phyloP scores from a whole-genome alignment of 2,797 vertebrate genomes.

The Petrocephalus sullivani region DNA sequence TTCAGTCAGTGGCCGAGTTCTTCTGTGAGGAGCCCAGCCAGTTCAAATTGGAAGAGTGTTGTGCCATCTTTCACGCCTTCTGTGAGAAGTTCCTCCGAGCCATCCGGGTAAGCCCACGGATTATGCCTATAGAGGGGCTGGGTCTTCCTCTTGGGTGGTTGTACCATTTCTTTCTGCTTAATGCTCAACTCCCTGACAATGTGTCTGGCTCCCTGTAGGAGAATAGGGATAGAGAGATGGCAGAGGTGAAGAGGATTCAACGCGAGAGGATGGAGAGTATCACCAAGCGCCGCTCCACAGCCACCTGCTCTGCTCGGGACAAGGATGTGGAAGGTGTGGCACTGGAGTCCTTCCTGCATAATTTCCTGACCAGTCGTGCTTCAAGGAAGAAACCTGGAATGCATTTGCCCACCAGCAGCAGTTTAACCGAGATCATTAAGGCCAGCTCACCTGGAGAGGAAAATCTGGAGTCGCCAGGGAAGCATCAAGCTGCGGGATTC shows the following conservation, averaged over 20 bases:
- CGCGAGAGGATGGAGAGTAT: constrained; percentile 46
- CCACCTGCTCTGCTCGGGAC: constrained; percentile 68
- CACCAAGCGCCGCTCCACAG: constrained; percentile 64
- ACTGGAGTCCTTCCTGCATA: constrained; percentile 61
- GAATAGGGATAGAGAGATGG: constrained; percentile 54
- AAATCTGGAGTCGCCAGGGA: neutral
- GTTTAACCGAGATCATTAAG: constrained; percentile 46
- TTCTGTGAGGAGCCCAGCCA: constrained; percentile 68
- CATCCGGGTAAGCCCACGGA: constrained; percentile 54
- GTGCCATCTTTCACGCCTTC: constrained; percentile 67
- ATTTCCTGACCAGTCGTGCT: constrained; percentile 38
- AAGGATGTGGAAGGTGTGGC: constrained; percentile 63
- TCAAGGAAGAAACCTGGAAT: constrained; percentile 45
- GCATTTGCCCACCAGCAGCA: constrained; percentile 40
- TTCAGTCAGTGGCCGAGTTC: constrained; percentile 63
- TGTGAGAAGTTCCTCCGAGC: constrained; percentile 65
- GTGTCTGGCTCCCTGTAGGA: constrained; percentile 48
- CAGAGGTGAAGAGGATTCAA: constrained; percentile 58
- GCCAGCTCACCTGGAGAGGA: constrained; percentile 22
- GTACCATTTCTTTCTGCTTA: neutral
- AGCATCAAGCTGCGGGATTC: neutral
- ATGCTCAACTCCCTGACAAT: constrained; percentile 5
- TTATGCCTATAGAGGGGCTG: neutral
- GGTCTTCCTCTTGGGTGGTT: neutral
- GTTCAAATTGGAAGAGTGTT: constrained; percentile 71